These are phyloP conservation scores for Aricia agestis DNA, from an alignment of 1,140 invertebrate genomes.

Conservation along the genomic window DNA sequence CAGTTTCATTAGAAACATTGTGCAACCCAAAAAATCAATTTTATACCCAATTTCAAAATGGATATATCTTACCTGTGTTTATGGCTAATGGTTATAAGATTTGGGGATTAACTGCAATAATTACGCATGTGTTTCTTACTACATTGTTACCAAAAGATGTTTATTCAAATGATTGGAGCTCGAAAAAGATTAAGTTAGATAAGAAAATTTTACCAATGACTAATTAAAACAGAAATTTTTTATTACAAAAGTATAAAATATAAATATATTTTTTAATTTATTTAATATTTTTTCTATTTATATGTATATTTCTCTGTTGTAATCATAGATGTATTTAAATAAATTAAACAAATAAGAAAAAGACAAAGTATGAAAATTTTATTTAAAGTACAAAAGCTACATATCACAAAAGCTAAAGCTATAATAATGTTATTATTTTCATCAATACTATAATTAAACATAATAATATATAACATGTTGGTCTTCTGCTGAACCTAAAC, in stretches of 20 bases:
- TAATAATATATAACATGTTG: too few species aligned
- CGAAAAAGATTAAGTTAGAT: slow-evolving; percentile 41
- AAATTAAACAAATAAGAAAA: too few species aligned
- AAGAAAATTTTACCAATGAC: slow-evolving; percentile 14
- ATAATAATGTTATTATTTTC: too few species aligned
- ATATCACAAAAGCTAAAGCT: slow-evolving; percentile 29
- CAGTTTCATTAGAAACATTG: slow-evolving; percentile 81
- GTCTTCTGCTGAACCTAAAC: too few species aligned
- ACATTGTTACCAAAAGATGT: slow-evolving; percentile 51
- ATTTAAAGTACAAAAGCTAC: slow-evolving; percentile 52
- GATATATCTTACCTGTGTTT: slow-evolving; percentile 60
- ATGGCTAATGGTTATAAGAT: slow-evolving; percentile 58
- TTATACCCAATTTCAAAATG: slow-evolving; percentile 57
- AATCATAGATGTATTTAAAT: too few species aligned
- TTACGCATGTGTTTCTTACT: slow-evolving; percentile 64
- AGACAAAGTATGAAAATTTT: slow-evolving; percentile 25
- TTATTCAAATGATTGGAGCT: slow-evolving; percentile 60
- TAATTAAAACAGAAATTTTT: slow-evolving; percentile 16
- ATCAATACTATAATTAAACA: too few species aligned
- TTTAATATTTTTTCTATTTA: neutral
- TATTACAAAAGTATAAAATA: neutral
- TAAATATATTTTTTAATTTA: neutral
- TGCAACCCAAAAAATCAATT: slow-evolving; percentile 78
- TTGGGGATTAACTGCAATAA: slow-evolving; percentile 64
- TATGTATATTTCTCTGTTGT: too few species aligned